Percentiles rank a stretch among this genome's conserved stretches.
Evolutionary conservation across 2,113 vertebrate genomes (phyloP).

Genomic region (Leptodactylus fuscus): DNA sequence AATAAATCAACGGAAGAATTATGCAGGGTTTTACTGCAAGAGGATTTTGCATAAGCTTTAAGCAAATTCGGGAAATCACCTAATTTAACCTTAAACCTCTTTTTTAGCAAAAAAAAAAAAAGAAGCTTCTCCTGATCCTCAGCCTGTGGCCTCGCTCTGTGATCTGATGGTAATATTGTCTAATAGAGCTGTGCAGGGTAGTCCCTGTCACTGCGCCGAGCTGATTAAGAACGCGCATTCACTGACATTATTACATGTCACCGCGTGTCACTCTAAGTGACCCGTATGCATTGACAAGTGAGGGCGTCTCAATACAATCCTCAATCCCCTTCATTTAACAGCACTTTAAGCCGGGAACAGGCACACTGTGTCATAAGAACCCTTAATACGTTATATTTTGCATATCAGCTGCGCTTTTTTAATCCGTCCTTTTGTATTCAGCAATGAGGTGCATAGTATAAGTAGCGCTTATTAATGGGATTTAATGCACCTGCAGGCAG

Average conservation of each 20-base stretch:
- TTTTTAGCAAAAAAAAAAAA: conserved; percentile 6
- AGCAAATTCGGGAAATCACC: conserved; percentile 85
- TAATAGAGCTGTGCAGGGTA: conserved; percentile 77
- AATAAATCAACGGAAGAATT: conserved; percentile 82
- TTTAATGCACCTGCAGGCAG: conserved; percentile 87
- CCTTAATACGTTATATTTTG: conserved; percentile 69
- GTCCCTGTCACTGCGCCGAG: conserved; percentile 76
- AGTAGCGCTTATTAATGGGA: conserved; percentile 87
- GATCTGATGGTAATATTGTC: conserved; percentile 80
- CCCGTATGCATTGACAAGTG: conserved; percentile 75
- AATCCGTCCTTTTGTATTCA: conserved; percentile 84
- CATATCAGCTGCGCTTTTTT: conserved; percentile 84
- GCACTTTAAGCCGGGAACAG: conserved; percentile 80
- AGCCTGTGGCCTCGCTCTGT: conserved; percentile 74
- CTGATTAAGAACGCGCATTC: conserved; percentile 80
- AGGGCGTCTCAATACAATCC: conserved; percentile 76
- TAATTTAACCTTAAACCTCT: conserved; percentile 82
- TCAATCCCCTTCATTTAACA: conserved; percentile 76
- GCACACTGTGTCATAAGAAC: conserved; percentile 69
- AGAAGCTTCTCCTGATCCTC: conserved; percentile 69
- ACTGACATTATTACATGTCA: conserved; percentile 78
- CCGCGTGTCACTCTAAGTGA: conserved; percentile 74
- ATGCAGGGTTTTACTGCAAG: conserved; percentile 82
- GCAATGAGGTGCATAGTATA: conserved; percentile 87
- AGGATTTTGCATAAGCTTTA: conserved; percentile 86